Base-by-base conservation (phyloP, 1,140 invertebrate species). In the Melipona quadrifasciata region DNA sequence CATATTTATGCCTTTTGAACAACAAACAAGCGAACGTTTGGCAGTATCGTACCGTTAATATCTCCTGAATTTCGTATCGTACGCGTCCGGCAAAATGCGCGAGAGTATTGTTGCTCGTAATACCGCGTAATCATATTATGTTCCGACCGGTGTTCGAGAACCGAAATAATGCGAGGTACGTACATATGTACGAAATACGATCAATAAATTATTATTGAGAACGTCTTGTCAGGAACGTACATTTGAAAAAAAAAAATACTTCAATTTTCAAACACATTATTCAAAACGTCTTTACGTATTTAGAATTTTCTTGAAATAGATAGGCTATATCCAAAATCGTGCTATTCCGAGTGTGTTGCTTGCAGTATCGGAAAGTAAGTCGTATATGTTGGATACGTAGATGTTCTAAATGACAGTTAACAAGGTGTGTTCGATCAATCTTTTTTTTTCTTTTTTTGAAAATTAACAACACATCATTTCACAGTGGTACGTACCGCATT, bases 161-260 rank as follows among this genome's bases (percentile, higher is more conserved):
- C 65, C 74, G 80, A 89, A 89, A 89, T 89, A 88, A 90, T 84
- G 86, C 77, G 78, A 90, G 89, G 88, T 89, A 83, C 82, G 86
- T 87, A 86, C 24, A 72, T 85, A 87, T 75, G 82, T 74, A 64
- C 70, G 61, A 77, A 75, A 77, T 68, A 61, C 92, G 92, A 93
- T 93, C 92, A 92, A 93, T 93, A 93, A 92, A 93, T 93, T 92
- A 92, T 92, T 88, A 92, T 92, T 88, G 73, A 84, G 58, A 84
- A 84, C 71, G 55, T 65, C 64, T 75, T 27, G 34, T 67, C 31
- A 61, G 79, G 71, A 61, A 55, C 16, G 24, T 65, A 55, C 31
- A 65, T 31, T 65, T 65, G 14, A 57, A 19, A 57, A 31, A 55
- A n/a, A 17, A 65, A 27, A 65, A 61, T 61, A 14, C 58, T n/a